Percentiles rank a stretch among this genome's conserved stretches.
Conservation (phyloP, 1,140 invertebrate genomes). For the Chionoecetes opilio region DNA sequence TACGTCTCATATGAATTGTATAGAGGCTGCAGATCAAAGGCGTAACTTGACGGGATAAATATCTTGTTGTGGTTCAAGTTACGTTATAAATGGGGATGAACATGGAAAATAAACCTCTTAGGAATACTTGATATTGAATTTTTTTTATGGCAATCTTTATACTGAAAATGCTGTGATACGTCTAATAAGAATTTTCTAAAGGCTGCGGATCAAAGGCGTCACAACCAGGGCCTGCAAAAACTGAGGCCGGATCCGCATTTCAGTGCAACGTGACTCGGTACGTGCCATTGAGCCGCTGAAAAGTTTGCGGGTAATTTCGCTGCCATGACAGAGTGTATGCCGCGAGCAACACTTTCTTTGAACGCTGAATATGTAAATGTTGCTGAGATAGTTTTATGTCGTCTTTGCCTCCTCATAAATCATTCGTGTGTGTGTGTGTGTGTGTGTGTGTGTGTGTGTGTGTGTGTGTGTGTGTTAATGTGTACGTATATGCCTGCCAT, state of each 20-base stretch:
- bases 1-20: neutral
- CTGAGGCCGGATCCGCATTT: no score
- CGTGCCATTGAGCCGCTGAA: neutral
- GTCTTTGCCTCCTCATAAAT: neutral
- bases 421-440: slow-evolving; percentile 1
- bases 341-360: neutral
- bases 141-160: no score
- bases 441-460: slow-evolving; percentile 15
- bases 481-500: neutral
- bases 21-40: neutral
- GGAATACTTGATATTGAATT: no score
- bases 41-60: neutral
- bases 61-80: neutral
- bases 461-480: slow-evolving; percentile 6
- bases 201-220: neutral
- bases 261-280: no score
- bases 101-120: no score
- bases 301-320: neutral
- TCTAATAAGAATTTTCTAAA: neutral
- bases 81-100: no score
- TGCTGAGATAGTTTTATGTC: neutral
- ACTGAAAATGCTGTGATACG: no score
- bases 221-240: neutral
- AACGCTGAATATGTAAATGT: neutral
- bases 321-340: neutral